Base-by-base conservation (phyloP, 2,888 invertebrate genomes). In the Spilarctia lutea region DNA sequence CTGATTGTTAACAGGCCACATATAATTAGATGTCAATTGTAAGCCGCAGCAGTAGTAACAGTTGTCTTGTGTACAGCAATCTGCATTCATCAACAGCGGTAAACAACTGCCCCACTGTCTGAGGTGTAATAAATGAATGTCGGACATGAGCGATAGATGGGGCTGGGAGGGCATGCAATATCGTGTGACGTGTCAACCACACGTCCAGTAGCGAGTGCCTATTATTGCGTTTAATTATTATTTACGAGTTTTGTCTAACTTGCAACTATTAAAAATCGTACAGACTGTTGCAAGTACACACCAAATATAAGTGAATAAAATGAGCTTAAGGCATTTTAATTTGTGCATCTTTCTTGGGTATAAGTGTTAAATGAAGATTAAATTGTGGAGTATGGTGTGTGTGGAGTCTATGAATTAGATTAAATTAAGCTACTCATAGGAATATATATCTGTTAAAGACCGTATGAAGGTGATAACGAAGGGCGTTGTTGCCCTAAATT, bases 81-180 rank as follows among this genome's bases (percentile, higher is more conserved):
- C 67, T 42, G 39, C 67, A 39, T 42, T 27, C 39, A 27, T 67
- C 27, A 67, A n/a, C 3, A 7, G 66, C 6, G 39, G 66, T 67
- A 27, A 67, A 42, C 67, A 42, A 67, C 18, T 42, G 39, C n/a
- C 42, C n/a, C 6, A 42, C 27, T 42, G 67, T 18, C 52, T 27
- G 67, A 45, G 20, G 67, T 45, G 45, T 68, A 68, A 67, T 68
- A 45, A 68, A 45, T 68, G 42, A 45, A 20, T 45, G 42, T n/a
- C 20, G 30, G 30, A 18, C 30, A 45, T 27, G 30, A 30, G 42
- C 27, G 42, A 67, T 3, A 52, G 52, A 24, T 4, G 20, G 20
- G 18, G 48, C 6, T 18, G 52, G 52, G 8, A 11, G 18, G 7
- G 27, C 20, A 16, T 13, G 67, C 45, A 16, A 45, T 45, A 30